Conservation (phyloP, 2,113 vertebrate genomes). For the Hassar affinis region DNA sequence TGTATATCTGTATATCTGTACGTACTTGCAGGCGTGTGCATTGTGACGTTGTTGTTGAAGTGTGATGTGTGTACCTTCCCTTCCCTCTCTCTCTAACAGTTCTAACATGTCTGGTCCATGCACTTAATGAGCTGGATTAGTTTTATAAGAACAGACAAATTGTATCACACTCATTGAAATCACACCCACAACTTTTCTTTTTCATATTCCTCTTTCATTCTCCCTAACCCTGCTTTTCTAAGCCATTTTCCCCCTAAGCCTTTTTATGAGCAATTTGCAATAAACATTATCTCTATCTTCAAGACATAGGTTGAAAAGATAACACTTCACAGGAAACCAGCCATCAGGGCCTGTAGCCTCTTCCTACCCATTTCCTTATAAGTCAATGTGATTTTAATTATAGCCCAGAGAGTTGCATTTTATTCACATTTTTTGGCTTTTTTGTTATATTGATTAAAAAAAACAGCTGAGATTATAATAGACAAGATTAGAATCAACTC, state of each 20-base stretch:
- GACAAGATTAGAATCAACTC: conserved; percentile 12
- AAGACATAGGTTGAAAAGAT: not conserved
- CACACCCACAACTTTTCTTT: not conserved
- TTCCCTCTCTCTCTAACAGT: no score
- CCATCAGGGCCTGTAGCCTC: not conserved
- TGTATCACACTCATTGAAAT: not conserved
- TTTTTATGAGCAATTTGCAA: not conserved
- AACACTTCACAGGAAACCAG: not conserved
- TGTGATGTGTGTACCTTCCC: no score
- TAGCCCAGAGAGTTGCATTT: conserved; percentile 27
- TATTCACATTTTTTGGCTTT: not conserved
- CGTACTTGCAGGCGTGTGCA: no score
- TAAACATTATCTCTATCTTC: not conserved
- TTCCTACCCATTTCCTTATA: conserved; percentile 1
- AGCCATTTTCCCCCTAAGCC: no score
- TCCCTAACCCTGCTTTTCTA: not conserved
- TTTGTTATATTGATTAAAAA: conserved; percentile 57
- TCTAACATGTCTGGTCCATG: no score
- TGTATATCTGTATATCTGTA: no score
- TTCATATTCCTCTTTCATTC: not conserved
- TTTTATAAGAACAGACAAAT: not conserved
- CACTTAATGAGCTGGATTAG: no score
- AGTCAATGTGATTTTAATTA: conserved; percentile 13
- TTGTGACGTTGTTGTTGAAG: no score
- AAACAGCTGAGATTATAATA: not conserved